A percentile compares a stretch with the other conserved stretches of the same genome.
Evolutionary conservation across 2,113 vertebrate genomes (phyloP).

Genomic region (Saguinus imperator): DNA sequence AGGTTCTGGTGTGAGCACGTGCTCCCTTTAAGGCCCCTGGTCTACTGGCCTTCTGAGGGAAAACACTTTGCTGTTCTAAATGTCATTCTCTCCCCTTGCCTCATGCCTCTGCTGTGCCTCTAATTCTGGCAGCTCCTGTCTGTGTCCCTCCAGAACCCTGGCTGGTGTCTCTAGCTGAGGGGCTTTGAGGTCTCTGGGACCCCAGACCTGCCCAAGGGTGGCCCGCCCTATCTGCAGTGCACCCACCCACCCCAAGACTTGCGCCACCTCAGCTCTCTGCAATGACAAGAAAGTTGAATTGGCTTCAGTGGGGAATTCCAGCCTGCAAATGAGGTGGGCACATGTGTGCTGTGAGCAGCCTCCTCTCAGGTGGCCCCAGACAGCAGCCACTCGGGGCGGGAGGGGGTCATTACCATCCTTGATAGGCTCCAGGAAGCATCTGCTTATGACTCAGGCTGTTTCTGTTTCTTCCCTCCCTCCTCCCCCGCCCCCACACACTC

Average conservation of each 20-base stretch:
- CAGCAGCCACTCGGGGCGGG: not conserved
- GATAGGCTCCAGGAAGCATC: constrained; percentile 3
- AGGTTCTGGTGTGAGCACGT: accelerated
- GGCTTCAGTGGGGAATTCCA: not conserved
- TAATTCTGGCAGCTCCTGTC: not conserved
- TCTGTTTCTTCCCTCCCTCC: not conserved
- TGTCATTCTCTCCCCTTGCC: not conserved
- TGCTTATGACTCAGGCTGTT: not conserved
- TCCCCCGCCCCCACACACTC: not conserved
- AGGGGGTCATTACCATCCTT: not conserved
- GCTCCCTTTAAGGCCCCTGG: not conserved
- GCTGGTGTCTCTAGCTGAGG: not conserved
- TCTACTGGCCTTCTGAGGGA: not conserved
- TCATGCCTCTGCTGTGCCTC: not conserved
- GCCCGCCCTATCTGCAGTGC: not conserved
- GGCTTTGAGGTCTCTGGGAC: not conserved
- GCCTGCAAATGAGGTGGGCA: not conserved
- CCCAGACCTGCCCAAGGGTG: not conserved
- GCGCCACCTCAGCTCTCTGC: not conserved
- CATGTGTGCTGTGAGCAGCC: constrained; percentile 4
- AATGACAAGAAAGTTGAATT: not conserved
- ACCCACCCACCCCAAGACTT: not conserved
- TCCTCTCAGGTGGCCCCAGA: not conserved
- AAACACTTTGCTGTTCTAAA: not conserved
- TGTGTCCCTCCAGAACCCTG: not conserved